phyloP scores from a whole-genome alignment of 2,113 vertebrate genomes.

The Chelonoidis abingdonii region DNA sequence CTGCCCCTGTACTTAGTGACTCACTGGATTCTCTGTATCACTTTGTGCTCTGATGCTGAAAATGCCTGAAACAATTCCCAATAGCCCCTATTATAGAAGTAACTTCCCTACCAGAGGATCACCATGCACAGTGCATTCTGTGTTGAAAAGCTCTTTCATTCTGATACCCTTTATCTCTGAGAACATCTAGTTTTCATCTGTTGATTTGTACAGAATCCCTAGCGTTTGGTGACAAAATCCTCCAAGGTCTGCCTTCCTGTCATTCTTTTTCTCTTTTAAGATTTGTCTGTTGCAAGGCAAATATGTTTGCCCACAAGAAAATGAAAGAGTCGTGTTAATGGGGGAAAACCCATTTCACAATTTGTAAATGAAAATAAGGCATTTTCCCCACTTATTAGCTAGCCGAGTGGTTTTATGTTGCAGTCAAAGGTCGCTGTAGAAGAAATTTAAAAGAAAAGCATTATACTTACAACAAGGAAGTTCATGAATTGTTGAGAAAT shows the following conservation, averaged over 20 bases:
- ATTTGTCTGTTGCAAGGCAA: not conserved
- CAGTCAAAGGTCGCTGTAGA: not conserved
- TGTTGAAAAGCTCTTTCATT: not conserved
- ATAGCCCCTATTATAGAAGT: rapidly evolving
- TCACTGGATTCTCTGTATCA: not conserved
- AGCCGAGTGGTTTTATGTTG: not conserved
- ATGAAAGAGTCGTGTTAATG: not conserved
- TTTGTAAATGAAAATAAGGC: not conserved
- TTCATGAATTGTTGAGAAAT: not conserved
- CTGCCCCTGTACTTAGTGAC: rapidly evolving
- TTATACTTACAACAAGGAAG: not conserved
- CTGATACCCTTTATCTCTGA: not conserved
- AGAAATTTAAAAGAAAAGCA: not conserved
- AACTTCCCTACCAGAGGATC: rapidly evolving
- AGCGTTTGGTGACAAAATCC: not conserved
- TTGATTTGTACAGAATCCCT: not conserved
- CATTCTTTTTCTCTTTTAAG: not conserved
- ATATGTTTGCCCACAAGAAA: not conserved
- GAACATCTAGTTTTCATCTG: not conserved
- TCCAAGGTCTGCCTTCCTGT: not conserved
- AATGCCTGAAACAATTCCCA: not conserved
- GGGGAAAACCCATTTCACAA: not conserved
- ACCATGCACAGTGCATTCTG: rapidly evolving
- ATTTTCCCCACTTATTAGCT: not conserved
- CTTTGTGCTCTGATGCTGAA: rapidly evolving